Evolutionary conservation across 2,888 invertebrate genomes (phyloP).

Genomic region (Tipula lateralis): DNA sequence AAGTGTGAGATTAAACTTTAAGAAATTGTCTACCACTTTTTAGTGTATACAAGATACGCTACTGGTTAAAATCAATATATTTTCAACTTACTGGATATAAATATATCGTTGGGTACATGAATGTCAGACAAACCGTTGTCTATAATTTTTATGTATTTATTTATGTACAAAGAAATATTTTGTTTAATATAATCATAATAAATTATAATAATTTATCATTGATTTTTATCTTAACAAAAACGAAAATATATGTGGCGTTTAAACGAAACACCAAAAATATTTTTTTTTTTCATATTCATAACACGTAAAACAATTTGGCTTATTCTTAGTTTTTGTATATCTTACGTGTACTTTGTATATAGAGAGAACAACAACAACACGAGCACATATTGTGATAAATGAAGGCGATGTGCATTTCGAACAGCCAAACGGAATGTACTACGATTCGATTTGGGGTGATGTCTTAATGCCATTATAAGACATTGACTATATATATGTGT

Average conservation of each 20-base stretch:
- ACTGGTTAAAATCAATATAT: not conserved
- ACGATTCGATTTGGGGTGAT: not conserved
- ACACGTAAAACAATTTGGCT: conserved; percentile 24
- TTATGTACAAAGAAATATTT: too few species aligned
- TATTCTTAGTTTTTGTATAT: not conserved
- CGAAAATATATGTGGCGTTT: not conserved
- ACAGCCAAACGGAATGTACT: not conserved
- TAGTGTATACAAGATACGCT: not conserved
- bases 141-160: too few species aligned
- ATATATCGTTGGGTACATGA: not conserved
- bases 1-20: not conserved
- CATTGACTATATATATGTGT: not conserved
- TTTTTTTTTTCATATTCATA: not conserved
- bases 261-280: not conserved
- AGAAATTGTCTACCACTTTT: not conserved
- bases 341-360: not conserved
- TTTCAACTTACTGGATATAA: not conserved
- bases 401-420: not conserved
- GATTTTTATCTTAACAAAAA: not conserved
- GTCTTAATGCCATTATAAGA: conserved; percentile 7
- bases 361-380: not conserved
- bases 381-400: not conserved
- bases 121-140: not conserved
- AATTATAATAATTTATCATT: conserved; percentile 7
- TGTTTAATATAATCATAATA: not conserved